A percentile compares a stretch with the other conserved stretches of the same genome.
Evolutionary conservation across 2,797 vertebrate genomes (phyloP).

Genomic region (Otolemur crassicaudatus): DNA sequence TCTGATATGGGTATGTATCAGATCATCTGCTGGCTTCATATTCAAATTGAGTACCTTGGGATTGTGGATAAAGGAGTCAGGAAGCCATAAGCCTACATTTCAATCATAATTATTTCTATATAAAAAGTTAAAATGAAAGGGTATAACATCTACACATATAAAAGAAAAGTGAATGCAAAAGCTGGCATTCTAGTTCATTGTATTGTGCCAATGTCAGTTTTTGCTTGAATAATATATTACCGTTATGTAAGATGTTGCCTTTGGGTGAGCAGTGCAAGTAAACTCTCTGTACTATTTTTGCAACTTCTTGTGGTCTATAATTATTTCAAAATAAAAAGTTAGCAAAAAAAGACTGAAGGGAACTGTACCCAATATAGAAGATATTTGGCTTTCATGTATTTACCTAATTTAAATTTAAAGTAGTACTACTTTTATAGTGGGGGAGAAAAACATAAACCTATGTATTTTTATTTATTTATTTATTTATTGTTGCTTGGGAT

Average conservation of each 20-base stretch:
- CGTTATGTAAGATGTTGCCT: background rate
- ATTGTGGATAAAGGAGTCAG: no score
- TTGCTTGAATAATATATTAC: background rate
- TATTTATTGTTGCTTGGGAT: no score
- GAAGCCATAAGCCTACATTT: background rate
- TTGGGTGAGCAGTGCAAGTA: background rate
- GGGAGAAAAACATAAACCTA: background rate
- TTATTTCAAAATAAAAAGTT: slow-evolving; percentile 43
- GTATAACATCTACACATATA: background rate
- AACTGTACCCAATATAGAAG: background rate
- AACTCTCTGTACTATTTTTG: background rate
- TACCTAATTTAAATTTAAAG: background rate
- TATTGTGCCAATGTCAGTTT: background rate
- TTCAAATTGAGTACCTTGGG: no score
- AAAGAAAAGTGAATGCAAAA: background rate
- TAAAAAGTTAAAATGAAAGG: background rate
- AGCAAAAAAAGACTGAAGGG: background rate
- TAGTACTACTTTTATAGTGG: background rate
- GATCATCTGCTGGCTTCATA: no score
- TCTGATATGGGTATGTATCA: no score
- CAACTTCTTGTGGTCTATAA: background rate
- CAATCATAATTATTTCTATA: slow-evolving; percentile 17
- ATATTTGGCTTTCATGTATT: background rate
- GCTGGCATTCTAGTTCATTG: background rate
- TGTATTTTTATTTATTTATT: no score